Conservation (phyloP, 2,797 vertebrate species). For the Podargus strigoides region DNA sequence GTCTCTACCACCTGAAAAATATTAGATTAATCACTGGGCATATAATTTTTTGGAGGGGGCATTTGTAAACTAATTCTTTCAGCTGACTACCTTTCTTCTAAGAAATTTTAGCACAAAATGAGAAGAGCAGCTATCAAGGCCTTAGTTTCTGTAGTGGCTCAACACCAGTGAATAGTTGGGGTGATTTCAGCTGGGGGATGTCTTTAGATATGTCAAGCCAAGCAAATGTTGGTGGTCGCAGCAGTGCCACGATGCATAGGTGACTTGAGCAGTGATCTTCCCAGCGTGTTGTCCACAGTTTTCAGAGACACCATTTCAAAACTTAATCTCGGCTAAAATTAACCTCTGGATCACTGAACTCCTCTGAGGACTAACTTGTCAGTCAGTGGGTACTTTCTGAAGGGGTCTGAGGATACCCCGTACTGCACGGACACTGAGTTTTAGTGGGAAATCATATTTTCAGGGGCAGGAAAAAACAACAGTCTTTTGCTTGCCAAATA, state of each 20-base stretch:
- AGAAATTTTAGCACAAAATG: not conserved
- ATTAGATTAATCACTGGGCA: not conserved
- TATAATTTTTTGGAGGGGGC: not conserved
- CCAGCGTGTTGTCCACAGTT: not conserved
- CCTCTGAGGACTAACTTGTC: not conserved
- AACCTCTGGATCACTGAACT: not conserved
- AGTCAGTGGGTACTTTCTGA: not conserved
- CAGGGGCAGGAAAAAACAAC: not conserved
- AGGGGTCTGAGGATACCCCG: not conserved
- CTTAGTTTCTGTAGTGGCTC: not conserved
- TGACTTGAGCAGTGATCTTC: not conserved
- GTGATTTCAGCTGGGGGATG: not conserved
- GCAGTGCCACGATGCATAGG: rapidly evolving
- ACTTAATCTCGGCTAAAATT: not conserved
- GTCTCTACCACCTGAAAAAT: not conserved
- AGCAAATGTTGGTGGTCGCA: not conserved
- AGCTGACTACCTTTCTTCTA: not conserved
- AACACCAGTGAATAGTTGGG: not conserved
- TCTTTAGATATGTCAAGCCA: not conserved
- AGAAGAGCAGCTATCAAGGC: not conserved
- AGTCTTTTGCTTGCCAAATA: not conserved
- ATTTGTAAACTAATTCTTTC: not conserved
- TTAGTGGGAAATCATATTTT: not conserved
- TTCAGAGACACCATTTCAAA: not conserved
- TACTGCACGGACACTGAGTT: not conserved